Evolutionary conservation across 2,797 vertebrate genomes (phyloP).

Genomic region (Rallus crepitans): DNA sequence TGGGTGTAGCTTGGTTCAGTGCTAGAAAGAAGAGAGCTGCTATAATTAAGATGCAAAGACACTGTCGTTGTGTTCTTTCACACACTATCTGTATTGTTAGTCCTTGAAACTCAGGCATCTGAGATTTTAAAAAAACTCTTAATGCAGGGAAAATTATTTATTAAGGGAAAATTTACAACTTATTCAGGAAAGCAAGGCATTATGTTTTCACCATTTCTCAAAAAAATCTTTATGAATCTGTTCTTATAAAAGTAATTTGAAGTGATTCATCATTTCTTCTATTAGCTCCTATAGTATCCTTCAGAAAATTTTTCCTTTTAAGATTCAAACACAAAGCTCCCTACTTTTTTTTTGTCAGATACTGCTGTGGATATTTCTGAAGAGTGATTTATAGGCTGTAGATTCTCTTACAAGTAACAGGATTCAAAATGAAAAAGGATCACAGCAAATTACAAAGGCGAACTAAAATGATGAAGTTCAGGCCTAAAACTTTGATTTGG

Average conservation of each 20-base stretch:
- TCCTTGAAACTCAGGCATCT: background rate
- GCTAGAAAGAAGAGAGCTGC: background rate
- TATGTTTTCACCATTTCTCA: background rate
- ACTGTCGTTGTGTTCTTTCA: background rate
- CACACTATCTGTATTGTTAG: background rate
- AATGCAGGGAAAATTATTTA: background rate
- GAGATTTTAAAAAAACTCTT: background rate
- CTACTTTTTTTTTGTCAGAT: background rate
- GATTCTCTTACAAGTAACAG: background rate
- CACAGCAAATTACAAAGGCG: background rate
- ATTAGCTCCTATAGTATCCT: background rate
- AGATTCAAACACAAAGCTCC: background rate
- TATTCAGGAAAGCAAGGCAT: background rate
- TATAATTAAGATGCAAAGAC: conserved; percentile 70
- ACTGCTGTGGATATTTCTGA: conserved; percentile 3
- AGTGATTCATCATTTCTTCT: background rate
- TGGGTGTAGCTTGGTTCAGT: conserved; percentile 21
- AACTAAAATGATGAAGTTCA: background rate
- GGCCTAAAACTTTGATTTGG: conserved; percentile 14
- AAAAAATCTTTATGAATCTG: background rate
- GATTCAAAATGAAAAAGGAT: background rate
- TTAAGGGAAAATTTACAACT: background rate
- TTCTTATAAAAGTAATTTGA: background rate
- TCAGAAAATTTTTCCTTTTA: conserved; percentile 26
- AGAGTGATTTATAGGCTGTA: conserved; percentile 27